A percentile compares a stretch with the other conserved stretches of the same genome.
Conservation (phyloP, 2,888 invertebrate species). For the Spialia ferax region DNA sequence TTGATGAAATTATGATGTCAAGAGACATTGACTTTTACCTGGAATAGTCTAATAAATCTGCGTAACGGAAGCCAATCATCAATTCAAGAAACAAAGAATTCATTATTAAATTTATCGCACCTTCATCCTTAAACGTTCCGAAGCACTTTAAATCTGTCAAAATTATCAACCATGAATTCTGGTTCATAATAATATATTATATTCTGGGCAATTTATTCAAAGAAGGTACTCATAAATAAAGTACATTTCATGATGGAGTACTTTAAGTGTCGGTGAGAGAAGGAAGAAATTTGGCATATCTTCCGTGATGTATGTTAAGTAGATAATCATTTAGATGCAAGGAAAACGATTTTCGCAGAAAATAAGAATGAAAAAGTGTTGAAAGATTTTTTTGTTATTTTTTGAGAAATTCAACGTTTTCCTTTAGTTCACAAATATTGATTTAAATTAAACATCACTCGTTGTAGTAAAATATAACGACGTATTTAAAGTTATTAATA, state of each 20-base stretch:
- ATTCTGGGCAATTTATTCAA: slow-evolving; percentile 37
- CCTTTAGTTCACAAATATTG: no score
- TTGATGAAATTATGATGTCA: not conserved
- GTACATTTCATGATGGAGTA: slow-evolving; percentile 20
- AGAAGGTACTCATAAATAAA: slow-evolving; percentile 36
- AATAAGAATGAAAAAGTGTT: not conserved
- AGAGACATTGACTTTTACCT: not conserved
- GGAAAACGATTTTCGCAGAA: not conserved
- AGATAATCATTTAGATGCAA: not conserved
- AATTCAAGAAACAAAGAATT: not conserved
- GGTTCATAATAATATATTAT: slow-evolving; percentile 25
- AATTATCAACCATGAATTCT: slow-evolving; percentile 32
- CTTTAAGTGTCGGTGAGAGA: not conserved
- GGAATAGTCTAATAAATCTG: not conserved
- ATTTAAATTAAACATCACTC: no score
- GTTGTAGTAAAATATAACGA: no score
- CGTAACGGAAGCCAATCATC: not conserved
- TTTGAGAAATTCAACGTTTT: no score
- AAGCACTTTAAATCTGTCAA: slow-evolving; percentile 35
- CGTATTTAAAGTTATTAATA: no score
- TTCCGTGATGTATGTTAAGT: not conserved
- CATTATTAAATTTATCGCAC: slow-evolving; percentile 1
- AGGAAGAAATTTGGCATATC: slow-evolving; percentile 8
- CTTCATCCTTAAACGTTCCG: slow-evolving; percentile 23
- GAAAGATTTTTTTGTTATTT: not conserved